Conservation (phyloP, 2,113 vertebrate genomes). For the Colaptes auratus region DNA sequence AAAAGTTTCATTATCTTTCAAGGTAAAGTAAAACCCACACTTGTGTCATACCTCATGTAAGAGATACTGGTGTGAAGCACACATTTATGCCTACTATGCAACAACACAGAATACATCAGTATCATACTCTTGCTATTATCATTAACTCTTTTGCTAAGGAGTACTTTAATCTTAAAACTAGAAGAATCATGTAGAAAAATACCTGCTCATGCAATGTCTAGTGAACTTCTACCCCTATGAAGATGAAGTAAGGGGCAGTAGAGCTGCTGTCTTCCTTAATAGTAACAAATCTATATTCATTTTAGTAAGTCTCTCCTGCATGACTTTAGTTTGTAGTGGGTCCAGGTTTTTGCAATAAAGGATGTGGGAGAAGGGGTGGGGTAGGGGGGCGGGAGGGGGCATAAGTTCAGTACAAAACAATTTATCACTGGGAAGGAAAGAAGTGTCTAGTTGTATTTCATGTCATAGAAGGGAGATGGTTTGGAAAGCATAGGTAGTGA, state of each 20-base stretch:
- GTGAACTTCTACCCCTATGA: background rate
- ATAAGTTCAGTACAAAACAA: slow-evolving; percentile 41
- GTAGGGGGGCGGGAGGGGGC: background rate
- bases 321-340: background rate
- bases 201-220: background rate
- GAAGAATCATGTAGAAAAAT: background rate
- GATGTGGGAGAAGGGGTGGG: background rate
- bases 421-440: slow-evolving; percentile 25
- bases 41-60: background rate
- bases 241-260: background rate
- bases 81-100: background rate
- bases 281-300: background rate
- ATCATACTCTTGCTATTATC: background rate
- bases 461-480: background rate
- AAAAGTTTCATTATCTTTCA: background rate
- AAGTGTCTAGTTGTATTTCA: slow-evolving; percentile 33
- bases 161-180: slow-evolving; percentile 19
- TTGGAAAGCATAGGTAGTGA: background rate
- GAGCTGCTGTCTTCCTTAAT: background rate
- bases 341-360: background rate
- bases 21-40: background rate
- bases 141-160: background rate
- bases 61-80: background rate
- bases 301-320: background rate
- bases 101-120: background rate